Evolutionary conservation across 2,113 vertebrate genomes (phyloP), one percentile per base, ranked within the genome.

Genomic region (Oreochromis aureus): DNA sequence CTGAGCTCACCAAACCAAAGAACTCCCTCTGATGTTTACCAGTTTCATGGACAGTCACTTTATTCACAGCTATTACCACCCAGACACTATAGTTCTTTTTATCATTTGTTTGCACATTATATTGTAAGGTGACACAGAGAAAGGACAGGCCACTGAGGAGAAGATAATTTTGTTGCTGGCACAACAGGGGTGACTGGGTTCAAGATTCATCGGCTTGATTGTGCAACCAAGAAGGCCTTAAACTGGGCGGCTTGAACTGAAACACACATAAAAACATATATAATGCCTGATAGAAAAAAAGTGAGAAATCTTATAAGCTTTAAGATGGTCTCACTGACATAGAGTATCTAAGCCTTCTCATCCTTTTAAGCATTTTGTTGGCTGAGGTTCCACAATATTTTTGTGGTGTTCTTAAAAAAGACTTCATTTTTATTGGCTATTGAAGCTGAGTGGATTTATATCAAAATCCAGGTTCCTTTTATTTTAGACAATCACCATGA

Each of bases 131-230:
- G 27, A 86, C 55, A 80, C 61, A 82, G 46, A 66, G 54, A 80
- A 86, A 92, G 81, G 59, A 13, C 89, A 87, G 13, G 51, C 73
- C 80, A 63, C 89, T 16, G 73, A 85, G 82, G 51, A 83, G 48
- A 85, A 16, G 76, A 55, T 39, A 82, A 39, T 71, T 80, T 55
- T 51, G 71, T 51, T 78, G 10, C 24, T 19, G 44, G 27, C 16
- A 78, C 27, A 78, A 32, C 15, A 30, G 27, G 44, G 24, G 39
- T 85, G 84, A 46, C 27, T 58, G 19, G 73, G 71, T 63, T 81
- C 81, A 10, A 53, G 44, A 82, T 82, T 63, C 34, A 79, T 71
- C 44, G 30, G 44, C 27, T 79, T 80, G 80, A 92, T 85, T 81
- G 24, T 30, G 59, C 80, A 48, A 58, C 85, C 44, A 81, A 10